Evolutionary conservation across 92 coral and sea anemone species (phyloP).

Genomic region (Chrysogorgia sp.): DNA sequence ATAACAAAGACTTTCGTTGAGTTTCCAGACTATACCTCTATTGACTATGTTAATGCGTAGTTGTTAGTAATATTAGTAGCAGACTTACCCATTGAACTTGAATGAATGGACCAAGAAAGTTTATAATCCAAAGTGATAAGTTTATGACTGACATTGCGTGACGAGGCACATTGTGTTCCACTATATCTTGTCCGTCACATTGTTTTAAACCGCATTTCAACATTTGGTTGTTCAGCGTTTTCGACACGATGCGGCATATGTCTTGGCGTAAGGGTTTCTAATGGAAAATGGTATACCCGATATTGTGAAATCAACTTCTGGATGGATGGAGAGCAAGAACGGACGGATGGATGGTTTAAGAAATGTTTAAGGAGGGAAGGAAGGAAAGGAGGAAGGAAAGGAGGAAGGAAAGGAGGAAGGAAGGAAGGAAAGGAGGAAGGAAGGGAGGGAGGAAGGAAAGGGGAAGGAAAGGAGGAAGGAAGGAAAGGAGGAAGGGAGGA

Average conservation of each 20-base stretch:
- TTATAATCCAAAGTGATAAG: slow-evolving; percentile 67
- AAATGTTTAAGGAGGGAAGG: background rate
- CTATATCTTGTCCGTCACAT: slow-evolving; percentile 10
- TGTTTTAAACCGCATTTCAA: slow-evolving; percentile 32
- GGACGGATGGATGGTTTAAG: too few relatives aligned
- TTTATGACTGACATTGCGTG: slow-evolving; percentile 77
- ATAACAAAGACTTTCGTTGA: too few relatives aligned
- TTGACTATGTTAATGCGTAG: too few relatives aligned
- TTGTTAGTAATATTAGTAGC: background rate
- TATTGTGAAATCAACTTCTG: too few relatives aligned
- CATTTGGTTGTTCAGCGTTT: slow-evolving; percentile 8
- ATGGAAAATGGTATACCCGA: background rate
- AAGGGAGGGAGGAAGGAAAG: too few relatives aligned
- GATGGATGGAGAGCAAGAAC: too few relatives aligned
- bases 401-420: too few relatives aligned
- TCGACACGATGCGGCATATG: background rate
- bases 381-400: too few relatives aligned
- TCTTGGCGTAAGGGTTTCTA: slow-evolving; percentile 29
- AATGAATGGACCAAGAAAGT: slow-evolving; percentile 70
- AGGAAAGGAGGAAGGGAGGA: too few relatives aligned
- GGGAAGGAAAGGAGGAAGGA: too few relatives aligned
- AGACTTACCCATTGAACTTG: slow-evolving; percentile 72
- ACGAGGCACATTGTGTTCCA: slow-evolving; percentile 20
- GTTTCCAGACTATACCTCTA: too few relatives aligned
- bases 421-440: too few relatives aligned